These are phyloP conservation scores for Spodoptera exigua DNA, from an alignment of 2,888 invertebrate species.

Conservation along the genomic window DNA sequence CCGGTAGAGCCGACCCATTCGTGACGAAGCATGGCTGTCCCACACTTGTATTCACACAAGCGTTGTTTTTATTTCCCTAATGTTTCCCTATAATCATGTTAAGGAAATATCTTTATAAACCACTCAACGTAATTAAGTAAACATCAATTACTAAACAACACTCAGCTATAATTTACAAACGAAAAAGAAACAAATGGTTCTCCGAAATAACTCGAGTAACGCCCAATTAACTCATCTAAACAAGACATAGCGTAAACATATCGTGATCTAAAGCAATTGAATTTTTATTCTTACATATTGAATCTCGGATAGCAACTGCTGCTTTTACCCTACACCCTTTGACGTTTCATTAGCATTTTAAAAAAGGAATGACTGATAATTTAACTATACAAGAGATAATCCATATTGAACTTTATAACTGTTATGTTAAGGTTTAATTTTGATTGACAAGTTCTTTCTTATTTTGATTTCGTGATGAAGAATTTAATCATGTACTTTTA, in stretches of 20 bases:
- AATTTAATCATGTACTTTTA: slow-evolving; percentile 37
- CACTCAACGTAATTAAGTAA: too few species aligned
- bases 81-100: too few species aligned
- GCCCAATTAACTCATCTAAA: slow-evolving; percentile 13
- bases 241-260: slow-evolving; percentile 21
- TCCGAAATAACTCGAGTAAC: neutral
- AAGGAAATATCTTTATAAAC: too few species aligned
- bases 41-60: too few species aligned
- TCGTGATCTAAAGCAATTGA: slow-evolving; percentile 21
- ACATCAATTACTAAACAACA: too few species aligned
- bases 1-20: too few species aligned
- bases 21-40: too few species aligned
- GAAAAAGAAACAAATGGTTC: neutral
- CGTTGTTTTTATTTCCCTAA: too few species aligned
- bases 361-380: slow-evolving; percentile 35
- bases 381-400: neutral
- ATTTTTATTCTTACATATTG: slow-evolving; percentile 24
- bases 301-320: slow-evolving; percentile 27
- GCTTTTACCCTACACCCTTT: slow-evolving; percentile 53
- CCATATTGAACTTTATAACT: slow-evolving; percentile 14
- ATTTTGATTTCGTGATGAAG: slow-evolving; percentile 46
- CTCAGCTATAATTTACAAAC: neutral
- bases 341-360: slow-evolving; percentile 61
- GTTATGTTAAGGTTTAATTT: neutral
- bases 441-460: neutral